Percentiles rank a stretch among this genome's conserved stretches.
Conservation (phyloP, 2,113 vertebrate species). For the Tragelaphus scriptus region DNA sequence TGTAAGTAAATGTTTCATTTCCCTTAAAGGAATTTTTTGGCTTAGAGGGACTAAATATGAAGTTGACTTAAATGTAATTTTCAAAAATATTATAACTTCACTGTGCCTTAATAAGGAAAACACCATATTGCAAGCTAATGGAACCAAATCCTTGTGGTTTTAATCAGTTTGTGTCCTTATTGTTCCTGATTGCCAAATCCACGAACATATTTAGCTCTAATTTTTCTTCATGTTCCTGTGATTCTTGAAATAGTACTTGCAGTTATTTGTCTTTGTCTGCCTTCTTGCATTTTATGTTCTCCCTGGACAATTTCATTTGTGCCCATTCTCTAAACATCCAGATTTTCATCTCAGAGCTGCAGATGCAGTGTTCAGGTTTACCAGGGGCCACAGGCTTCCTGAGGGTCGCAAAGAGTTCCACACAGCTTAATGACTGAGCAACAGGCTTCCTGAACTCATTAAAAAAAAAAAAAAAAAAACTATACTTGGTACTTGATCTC, state of each 20-base stretch:
- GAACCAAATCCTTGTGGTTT: neutral
- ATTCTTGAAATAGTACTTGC: neutral
- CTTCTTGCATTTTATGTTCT: neutral
- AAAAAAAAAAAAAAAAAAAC: neutral
- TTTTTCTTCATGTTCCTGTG: neutral
- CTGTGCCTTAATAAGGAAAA: slow-evolving; percentile 9
- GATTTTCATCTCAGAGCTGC: neutral
- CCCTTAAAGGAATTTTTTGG: neutral
- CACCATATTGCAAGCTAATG: neutral
- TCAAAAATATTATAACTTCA: neutral
- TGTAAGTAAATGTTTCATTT: neutral
- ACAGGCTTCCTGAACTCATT: neutral
- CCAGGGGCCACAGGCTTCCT: neutral
- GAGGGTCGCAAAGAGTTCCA: neutral
- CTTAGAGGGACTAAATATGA: neutral
- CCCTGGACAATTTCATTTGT: neutral
- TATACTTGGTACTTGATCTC: neutral
- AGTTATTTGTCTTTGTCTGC: neutral
- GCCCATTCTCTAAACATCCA: neutral
- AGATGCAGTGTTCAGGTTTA: neutral
- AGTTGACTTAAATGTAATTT: slow-evolving; percentile 6
- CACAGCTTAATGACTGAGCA: neutral
- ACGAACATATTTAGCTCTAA: neutral
- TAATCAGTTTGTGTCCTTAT: neutral
- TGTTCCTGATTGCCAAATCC: neutral